Conservation (phyloP, 2,888 invertebrate species). For the Archips crataeganus region DNA sequence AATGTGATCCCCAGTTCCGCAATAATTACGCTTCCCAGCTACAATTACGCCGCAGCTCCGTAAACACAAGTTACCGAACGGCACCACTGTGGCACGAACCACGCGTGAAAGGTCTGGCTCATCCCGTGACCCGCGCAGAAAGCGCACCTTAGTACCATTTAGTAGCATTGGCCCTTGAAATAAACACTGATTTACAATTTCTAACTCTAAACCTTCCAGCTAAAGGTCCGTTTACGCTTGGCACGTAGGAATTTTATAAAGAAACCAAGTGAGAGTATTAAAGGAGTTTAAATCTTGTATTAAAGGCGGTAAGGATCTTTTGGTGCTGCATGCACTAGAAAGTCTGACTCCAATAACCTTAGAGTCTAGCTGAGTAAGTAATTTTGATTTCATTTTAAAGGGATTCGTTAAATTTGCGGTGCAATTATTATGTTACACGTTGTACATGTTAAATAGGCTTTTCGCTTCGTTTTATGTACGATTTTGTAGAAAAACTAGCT, state of each 20-base stretch:
- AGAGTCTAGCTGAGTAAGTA: conserved; percentile 47
- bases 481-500: too few species aligned
- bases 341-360: conserved; percentile 65
- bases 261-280: conserved; percentile 54
- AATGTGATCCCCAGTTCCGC: too few species aligned
- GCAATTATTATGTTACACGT: conserved; percentile 12
- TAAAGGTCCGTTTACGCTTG: conserved; percentile 8
- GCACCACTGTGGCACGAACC: conserved; percentile 72
- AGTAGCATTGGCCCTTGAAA: conserved; percentile 41
- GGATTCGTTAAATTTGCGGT: conserved; percentile 29
- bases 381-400: conserved; percentile 47
- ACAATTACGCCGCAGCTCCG: neutral
- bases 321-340: conserved; percentile 57
- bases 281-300: conserved; percentile 58
- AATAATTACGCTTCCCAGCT: too few species aligned
- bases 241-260: conserved; percentile 38
- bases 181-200: conserved; percentile 44
- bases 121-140: conserved; percentile 82
- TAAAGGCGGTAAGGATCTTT: conserved; percentile 51
- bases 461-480: too few species aligned
- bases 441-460: too few species aligned
- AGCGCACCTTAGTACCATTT: conserved; percentile 67
- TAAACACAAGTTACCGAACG: conserved; percentile 50
- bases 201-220: conserved; percentile 43
- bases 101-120: conserved; percentile 84